A percentile compares a stretch with the other conserved stretches of the same genome.
These are phyloP conservation scores for Galerucella pusilla DNA, from an alignment of 2,888 invertebrate genomes.

Conservation along the genomic window DNA sequence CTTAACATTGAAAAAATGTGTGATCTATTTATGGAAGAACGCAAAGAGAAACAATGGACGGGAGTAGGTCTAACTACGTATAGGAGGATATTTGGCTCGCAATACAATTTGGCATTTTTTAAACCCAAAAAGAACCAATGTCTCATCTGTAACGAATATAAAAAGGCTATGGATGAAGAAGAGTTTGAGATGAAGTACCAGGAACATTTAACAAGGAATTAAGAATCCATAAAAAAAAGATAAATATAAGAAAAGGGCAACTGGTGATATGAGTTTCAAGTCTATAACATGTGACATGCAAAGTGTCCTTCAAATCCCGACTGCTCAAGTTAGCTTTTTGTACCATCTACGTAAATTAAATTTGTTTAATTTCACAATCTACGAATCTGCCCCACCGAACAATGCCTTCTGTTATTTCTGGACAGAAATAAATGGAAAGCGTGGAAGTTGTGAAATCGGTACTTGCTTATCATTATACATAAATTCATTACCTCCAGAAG, in stretches of 20 bases:
- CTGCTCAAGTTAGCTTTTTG: constrained; percentile 29
- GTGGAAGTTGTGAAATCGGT: constrained; percentile 20
- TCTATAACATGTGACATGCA: constrained; percentile 36
- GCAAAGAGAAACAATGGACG: not conserved
- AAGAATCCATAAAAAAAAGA: constrained; percentile 22
- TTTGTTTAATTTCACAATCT: constrained; percentile 23
- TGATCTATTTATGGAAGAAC: not conserved
- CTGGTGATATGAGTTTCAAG: constrained; percentile 28
- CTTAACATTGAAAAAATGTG: constrained; percentile 19
- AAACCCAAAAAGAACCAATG: constrained; percentile 27
- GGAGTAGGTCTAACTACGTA: not conserved
- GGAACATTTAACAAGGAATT: constrained; percentile 10
- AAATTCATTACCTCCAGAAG: constrained; percentile 14
- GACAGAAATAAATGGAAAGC: not conserved
- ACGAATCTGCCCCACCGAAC: constrained; percentile 21
- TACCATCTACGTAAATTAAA: constrained; percentile 31
- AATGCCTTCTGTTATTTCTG: constrained; percentile 23
- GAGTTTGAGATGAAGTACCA: not conserved
- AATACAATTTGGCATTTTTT: constrained; percentile 35
- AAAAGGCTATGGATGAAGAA: constrained; percentile 20
- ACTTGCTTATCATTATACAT: constrained; percentile 24
- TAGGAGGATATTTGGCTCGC: constrained; percentile 19
- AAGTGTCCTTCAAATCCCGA: constrained; percentile 34
- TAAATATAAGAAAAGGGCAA: constrained; percentile 25
- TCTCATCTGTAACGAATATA: constrained; percentile 28